Conservation (phyloP, 2,797 vertebrate genomes). For the Eupleurogrammus muticus region DNA sequence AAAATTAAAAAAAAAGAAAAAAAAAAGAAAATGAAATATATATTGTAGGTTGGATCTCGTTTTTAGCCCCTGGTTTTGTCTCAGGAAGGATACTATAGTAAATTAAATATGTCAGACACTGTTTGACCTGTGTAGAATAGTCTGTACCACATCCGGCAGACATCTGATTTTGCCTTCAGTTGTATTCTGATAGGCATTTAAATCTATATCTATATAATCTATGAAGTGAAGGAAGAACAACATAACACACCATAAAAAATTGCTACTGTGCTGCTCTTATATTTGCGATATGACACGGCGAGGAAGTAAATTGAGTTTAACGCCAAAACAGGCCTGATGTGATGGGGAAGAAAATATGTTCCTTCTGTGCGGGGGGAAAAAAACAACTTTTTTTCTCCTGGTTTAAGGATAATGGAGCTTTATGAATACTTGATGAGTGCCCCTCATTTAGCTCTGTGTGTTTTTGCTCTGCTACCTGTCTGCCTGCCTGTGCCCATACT, state of each 20-base stretch:
- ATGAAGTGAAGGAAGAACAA: slow-evolving; percentile 5
- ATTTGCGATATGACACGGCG: slow-evolving; percentile 8
- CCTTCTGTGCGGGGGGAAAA: background rate
- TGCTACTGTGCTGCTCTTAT: background rate
- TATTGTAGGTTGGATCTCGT: background rate
- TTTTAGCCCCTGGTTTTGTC: slow-evolving; percentile 6
- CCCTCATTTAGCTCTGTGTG: slow-evolving; percentile 63
- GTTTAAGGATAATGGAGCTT: slow-evolving; percentile 69
- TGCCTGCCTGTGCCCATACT: slow-evolving; percentile 62
- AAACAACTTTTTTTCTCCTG: slow-evolving; percentile 52
- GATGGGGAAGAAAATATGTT: slow-evolving; percentile 37
- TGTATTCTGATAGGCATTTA: slow-evolving; percentile 2
- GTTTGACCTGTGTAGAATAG: slow-evolving; percentile 10
- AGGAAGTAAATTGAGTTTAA: slow-evolving; percentile 27
- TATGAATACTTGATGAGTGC: slow-evolving; percentile 75
- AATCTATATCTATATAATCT: background rate
- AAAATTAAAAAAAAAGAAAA: background rate
- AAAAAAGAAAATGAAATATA: background rate
- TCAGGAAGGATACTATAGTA: slow-evolving; percentile 6
- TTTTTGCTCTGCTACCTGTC: slow-evolving; percentile 68
- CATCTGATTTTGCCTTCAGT: background rate
- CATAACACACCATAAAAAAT: slow-evolving; percentile 13
- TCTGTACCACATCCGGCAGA: background rate
- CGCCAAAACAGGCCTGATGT: slow-evolving; percentile 46
- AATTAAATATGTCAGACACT: slow-evolving; percentile 6